phyloP scores from a whole-genome alignment of 2,888 invertebrate species.

The Leuctra nigra region DNA sequence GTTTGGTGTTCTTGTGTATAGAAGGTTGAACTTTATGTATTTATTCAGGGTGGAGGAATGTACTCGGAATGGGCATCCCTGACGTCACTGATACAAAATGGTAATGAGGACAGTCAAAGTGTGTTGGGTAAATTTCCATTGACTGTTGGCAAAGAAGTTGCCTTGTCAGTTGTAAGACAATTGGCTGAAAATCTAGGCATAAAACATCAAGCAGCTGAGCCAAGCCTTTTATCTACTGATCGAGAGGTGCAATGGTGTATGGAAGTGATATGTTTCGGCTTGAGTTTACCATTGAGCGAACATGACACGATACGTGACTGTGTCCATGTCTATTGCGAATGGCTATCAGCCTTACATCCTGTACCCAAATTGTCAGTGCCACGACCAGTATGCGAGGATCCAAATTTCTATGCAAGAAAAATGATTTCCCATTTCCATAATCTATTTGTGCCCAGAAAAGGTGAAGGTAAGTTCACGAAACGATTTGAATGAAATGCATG shows the following conservation, averaged over 20 bases:
- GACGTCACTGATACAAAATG: constrained; percentile 57
- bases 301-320: constrained; percentile 94
- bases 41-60: constrained; percentile 64
- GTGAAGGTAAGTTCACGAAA: constrained; percentile 80
- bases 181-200: constrained; percentile 63
- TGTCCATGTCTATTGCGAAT: constrained; percentile 94
- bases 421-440: constrained; percentile 92
- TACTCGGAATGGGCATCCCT: constrained; percentile 80
- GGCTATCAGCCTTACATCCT: constrained; percentile 83
- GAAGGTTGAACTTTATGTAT: constrained; percentile 50
- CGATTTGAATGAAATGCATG: too few species aligned
- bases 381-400: constrained; percentile 78
- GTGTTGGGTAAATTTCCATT: constrained; percentile 72
- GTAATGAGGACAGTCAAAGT: constrained; percentile 56
- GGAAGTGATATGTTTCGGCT: constrained; percentile 89
- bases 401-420: constrained; percentile 82
- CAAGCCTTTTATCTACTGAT: constrained; percentile 75
- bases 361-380: constrained; percentile 84
- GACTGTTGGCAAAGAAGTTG: constrained; percentile 71
- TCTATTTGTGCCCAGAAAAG: constrained; percentile 86
- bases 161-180: constrained; percentile 70
- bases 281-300: constrained; percentile 82
- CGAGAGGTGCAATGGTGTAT: constrained; percentile 58
- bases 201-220: constrained; percentile 69
- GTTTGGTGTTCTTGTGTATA: neutral